These are phyloP conservation scores for Limanda limanda DNA, from an alignment of 2,113 vertebrate genomes.

Conservation along the genomic window DNA sequence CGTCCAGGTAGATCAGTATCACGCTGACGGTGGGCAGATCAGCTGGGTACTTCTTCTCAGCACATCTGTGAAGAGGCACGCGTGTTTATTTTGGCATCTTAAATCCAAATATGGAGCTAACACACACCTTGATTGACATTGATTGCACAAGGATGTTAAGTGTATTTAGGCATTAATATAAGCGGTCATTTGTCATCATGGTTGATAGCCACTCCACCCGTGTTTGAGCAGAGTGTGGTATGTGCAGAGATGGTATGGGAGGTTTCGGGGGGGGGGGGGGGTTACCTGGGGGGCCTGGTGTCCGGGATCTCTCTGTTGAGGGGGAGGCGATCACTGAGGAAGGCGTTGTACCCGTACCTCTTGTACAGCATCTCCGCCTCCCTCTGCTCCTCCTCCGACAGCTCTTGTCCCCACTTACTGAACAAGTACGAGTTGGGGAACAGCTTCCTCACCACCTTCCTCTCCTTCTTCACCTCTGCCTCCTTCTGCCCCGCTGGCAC, in stretches of 20 bases:
- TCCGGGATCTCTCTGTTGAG: conserved; percentile 78
- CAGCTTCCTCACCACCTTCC: conserved; percentile 65
- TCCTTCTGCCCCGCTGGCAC: not conserved
- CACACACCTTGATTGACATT: too few relatives aligned
- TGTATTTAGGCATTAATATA: too few relatives aligned
- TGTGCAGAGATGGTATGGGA: not conserved
- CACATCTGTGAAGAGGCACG: conserved; percentile 73
- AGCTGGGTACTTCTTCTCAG: conserved; percentile 73
- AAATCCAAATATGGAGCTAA: too few relatives aligned
- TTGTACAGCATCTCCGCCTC: conserved; percentile 70
- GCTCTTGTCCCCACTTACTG: conserved; percentile 65
- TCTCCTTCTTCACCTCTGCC: conserved; percentile 29
- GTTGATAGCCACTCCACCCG: too few relatives aligned
- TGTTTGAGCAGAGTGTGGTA: too few relatives aligned
- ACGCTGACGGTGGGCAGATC: conserved; percentile 83
- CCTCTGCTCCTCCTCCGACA: conserved; percentile 77
- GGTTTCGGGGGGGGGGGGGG: too few relatives aligned
- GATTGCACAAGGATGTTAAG: too few relatives aligned
- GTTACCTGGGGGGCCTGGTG: conserved; percentile 73
- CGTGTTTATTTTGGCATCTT: not conserved
- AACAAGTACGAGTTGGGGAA: conserved; percentile 76
- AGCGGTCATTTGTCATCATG: too few relatives aligned
- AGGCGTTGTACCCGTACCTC: conserved; percentile 80
- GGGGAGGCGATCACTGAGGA: conserved; percentile 79
- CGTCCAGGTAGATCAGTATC: conserved; percentile 85